A percentile compares a stretch with the other conserved stretches of the same genome.
These are phyloP conservation scores for Podabrus alpinus DNA, from an alignment of 2,888 invertebrate genomes.

Conservation along the genomic window DNA sequence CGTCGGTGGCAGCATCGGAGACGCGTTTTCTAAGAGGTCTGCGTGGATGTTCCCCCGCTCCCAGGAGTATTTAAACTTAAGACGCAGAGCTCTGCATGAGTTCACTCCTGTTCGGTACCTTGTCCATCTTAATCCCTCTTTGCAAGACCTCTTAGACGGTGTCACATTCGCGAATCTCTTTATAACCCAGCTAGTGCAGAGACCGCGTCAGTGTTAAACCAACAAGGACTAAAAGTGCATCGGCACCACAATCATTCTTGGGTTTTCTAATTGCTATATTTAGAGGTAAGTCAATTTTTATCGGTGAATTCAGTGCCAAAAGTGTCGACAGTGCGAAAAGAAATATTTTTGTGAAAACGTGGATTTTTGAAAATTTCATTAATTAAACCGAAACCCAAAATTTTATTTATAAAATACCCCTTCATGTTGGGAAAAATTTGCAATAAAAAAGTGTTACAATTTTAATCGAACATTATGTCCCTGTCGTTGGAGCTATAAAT, in stretches of 20 bases:
- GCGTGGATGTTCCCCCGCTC: slow-evolving; percentile 62
- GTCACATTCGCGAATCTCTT: slow-evolving; percentile 24
- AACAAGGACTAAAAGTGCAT: slow-evolving; percentile 23
- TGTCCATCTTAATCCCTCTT: slow-evolving; percentile 37
- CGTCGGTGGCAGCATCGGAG: slow-evolving; percentile 63
- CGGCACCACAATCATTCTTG: slow-evolving; percentile 9
- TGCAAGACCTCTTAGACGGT: slow-evolving; percentile 28
- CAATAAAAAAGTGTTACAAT: background rate
- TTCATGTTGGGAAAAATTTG: background rate
- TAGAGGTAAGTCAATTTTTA: slow-evolving; percentile 19
- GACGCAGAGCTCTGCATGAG: slow-evolving; percentile 63
- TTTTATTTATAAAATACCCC: too few species aligned
- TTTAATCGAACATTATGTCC: background rate
- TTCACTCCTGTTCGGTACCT: slow-evolving; percentile 61
- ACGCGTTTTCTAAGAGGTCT: slow-evolving; percentile 66
- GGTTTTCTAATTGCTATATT: slow-evolving; percentile 21
- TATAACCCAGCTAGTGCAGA: slow-evolving; percentile 23
- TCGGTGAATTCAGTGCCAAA: slow-evolving; percentile 4
- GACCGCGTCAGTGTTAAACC: slow-evolving; percentile 22
- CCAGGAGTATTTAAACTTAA: slow-evolving; percentile 64
- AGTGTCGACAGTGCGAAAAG: background rate
- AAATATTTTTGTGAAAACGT: background rate
- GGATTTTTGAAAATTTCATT: background rate
- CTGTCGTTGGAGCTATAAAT: background rate
- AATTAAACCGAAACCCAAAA: background rate